phyloP scores from a whole-genome alignment of 92 coral and sea anemone species.

The Epizoanthus scotinus region DNA sequence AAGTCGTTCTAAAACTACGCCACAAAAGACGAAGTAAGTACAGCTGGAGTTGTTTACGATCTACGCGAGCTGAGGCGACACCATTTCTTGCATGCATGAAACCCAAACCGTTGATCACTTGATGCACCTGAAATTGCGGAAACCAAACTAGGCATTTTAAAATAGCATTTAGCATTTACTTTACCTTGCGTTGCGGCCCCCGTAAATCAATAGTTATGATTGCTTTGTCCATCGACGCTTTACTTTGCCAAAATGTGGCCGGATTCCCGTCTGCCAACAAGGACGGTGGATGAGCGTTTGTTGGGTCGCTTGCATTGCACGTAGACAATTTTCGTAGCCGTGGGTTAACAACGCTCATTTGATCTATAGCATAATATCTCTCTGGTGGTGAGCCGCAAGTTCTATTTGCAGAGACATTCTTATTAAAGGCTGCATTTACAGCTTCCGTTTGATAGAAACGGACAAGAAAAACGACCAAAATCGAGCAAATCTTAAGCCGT shows the following conservation, averaged over 20 bases:
- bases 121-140: not conserved
- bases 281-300: constrained; percentile 75
- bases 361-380: constrained; percentile 51
- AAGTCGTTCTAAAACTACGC: not conserved
- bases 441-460: constrained; percentile 49
- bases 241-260: constrained; percentile 85
- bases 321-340: constrained; percentile 12
- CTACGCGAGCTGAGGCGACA: no score
- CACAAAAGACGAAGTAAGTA: not conserved
- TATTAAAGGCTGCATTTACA: constrained; percentile 73
- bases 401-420: constrained; percentile 59
- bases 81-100: no score
- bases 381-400: constrained; percentile 84
- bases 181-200: constrained; percentile 82
- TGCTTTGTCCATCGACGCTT: constrained; percentile 63
- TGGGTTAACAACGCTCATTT: constrained; percentile 36
- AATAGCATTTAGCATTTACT: not conserved
- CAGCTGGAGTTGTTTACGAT: not conserved
- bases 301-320: constrained; percentile 66
- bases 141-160: not conserved
- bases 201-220: constrained; percentile 81
- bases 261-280: constrained; percentile 71
- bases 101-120: no score
- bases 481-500: constrained; percentile 27
- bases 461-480: constrained; percentile 37